Base-by-base conservation (phyloP, 2,113 vertebrate genomes). In the Melanerpes formicivorus region DNA sequence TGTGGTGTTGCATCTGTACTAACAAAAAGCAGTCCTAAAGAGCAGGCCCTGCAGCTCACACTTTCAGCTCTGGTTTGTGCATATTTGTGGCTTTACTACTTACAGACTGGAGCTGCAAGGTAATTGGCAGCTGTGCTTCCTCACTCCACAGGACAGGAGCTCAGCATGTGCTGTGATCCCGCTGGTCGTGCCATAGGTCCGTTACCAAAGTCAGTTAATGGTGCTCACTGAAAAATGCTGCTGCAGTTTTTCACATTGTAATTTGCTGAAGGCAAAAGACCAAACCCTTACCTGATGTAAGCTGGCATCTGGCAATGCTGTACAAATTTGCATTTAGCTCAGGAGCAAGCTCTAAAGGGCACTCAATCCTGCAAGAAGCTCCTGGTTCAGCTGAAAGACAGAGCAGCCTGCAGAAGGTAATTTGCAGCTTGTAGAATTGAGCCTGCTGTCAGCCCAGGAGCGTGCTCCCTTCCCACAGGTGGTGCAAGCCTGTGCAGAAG, bases 21-120 rank as follows among this genome's bases (percentile, higher is more conserved):
- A 95, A 95, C 60, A 93, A 90, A 89, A 95, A 67, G 66, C 87
- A 90, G 48, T 89, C 66, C 63, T 5, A 58, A 89, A 95, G 95
- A 92, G 30, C 93, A 93, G 92, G 85, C 65, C 67, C 54, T 50
- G 66, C 93, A 69, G 90, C 83, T 70, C 91, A 25, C 94, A 94
- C 86, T 94, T 94, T 23, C 88, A 88, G 88, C 63, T 88, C 88
- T 95, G 84, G 89, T 97, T 67, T 95, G 84, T 97, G 96, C 97
- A 7, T 97, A 97, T 96, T 96, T 97, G 96, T 62, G 7, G 30
- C 90, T 76, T 77, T 84, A 66, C 32, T 95, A 96, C 78, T 97
- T 95, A 86, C 94, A 93, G 92, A 87, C 72, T 95, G 32, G 82
- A 94, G 91, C 79, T 96, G 85, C 87, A 92, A 96, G 78, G 79